Conservation (phyloP, 2,888 invertebrate genomes). For the Dasypogon diadema region DNA sequence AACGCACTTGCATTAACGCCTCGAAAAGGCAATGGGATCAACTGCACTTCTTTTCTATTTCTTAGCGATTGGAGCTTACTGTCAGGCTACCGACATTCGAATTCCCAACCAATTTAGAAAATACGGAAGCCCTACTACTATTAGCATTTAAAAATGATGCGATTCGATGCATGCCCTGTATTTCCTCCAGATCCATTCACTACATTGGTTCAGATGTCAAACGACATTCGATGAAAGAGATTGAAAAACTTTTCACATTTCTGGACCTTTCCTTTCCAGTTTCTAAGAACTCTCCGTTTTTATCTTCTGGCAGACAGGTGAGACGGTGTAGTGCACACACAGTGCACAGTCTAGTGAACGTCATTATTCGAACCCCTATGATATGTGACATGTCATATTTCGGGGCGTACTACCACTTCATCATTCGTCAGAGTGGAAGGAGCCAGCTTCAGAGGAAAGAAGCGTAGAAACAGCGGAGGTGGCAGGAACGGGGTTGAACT, state of each 20-base stretch:
- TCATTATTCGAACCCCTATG: neutral
- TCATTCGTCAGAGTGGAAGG: too few relatives aligned
- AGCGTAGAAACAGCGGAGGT: neutral
- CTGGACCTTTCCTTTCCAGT: too few relatives aligned
- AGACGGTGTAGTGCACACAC: neutral
- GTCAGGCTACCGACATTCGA: too few relatives aligned
- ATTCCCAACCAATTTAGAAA: neutral
- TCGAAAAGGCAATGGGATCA: too few relatives aligned
- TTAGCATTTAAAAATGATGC: neutral
- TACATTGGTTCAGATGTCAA: slow-evolving; percentile 27
- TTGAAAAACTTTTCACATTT: slow-evolving; percentile 17
- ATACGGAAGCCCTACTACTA: neutral
- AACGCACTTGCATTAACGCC: too few relatives aligned
- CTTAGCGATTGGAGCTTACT: too few relatives aligned
- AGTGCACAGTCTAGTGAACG: neutral
- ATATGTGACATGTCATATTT: neutral
- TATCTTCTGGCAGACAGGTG: neutral
- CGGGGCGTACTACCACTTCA: neutral
- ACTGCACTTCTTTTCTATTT: too few relatives aligned
- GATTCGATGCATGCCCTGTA: slow-evolving; percentile 1
- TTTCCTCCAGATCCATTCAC: neutral
- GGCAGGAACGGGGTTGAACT: too few relatives aligned
- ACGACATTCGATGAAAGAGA: slow-evolving; percentile 7
- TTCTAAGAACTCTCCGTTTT: too few relatives aligned
- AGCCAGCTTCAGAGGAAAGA: neutral